These are phyloP conservation scores for Yponomeuta sedellus DNA, from an alignment of 2,888 invertebrate species.

Conservation along the genomic window DNA sequence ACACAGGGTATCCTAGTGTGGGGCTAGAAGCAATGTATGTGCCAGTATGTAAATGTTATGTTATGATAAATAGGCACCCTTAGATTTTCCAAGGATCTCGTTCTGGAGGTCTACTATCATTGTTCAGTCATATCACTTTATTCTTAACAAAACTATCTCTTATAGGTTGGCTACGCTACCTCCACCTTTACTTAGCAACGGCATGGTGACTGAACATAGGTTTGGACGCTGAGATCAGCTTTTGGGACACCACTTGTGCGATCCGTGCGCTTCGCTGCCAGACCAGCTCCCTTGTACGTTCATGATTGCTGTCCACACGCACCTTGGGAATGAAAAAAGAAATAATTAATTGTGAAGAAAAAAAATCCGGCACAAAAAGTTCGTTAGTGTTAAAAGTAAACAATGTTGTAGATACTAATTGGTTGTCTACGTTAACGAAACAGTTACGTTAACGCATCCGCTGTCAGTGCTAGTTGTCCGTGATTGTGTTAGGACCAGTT, in stretches of 20 bases:
- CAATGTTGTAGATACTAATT: not conserved
- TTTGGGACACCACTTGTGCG: slow-evolving; percentile 88
- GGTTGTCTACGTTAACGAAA: not conserved
- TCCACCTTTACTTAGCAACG: not conserved
- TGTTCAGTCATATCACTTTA: too few relatives aligned
- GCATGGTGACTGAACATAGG: slow-evolving; percentile 49
- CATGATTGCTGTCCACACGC: slow-evolving; percentile 90
- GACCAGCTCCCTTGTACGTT: slow-evolving; percentile 88
- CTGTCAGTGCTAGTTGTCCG: not conserved
- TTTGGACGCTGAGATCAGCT: slow-evolving; percentile 76
- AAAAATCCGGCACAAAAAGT: not conserved
- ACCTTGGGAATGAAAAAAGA: slow-evolving; percentile 75
- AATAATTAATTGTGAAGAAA: not conserved
- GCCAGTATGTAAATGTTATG: too few relatives aligned
- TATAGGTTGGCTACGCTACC: too few relatives aligned
- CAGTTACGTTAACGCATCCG: not conserved
- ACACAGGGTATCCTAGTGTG: too few relatives aligned
- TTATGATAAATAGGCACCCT: too few relatives aligned
- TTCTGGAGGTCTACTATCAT: too few relatives aligned
- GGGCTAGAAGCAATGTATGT: too few relatives aligned
- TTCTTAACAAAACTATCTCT: too few relatives aligned
- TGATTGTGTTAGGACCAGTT: too few relatives aligned
- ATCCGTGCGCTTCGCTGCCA: slow-evolving; percentile 91
- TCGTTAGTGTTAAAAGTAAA: not conserved
- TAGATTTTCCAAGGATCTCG: too few relatives aligned